Evolutionary conservation across 2,888 invertebrate species (phyloP).

Genomic region (Drosophila mulleri): DNA sequence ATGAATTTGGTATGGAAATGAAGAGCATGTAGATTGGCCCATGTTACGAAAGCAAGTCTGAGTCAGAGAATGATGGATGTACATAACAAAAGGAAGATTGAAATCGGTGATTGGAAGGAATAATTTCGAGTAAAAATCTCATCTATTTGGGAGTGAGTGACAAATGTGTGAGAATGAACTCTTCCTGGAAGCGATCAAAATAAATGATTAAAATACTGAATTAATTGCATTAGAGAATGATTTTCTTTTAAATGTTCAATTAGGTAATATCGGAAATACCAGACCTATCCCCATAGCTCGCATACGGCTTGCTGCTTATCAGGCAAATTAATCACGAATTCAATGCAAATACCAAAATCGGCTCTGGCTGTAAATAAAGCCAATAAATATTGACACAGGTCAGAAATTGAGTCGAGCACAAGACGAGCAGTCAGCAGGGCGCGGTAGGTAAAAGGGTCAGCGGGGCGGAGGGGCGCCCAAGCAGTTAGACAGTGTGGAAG

Average conservation of each 20-base stretch:
- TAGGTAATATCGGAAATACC: conserved; percentile 25
- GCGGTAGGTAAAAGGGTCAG: not conserved
- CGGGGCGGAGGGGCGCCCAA: not conserved
- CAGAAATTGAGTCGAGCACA: conserved; percentile 42
- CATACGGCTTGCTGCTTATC: conserved; percentile 53
- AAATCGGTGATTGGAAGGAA: conserved; percentile 1
- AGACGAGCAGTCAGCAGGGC: not conserved
- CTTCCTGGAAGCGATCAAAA: not conserved
- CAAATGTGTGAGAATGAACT: not conserved
- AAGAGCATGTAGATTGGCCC: conserved; percentile 3
- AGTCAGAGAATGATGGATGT: conserved; percentile 17
- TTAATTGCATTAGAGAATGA: not conserved
- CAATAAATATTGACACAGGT: conserved; percentile 80
- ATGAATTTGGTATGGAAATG: conserved; percentile 36
- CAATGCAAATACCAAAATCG: conserved; percentile 69
- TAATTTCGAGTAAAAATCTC: not conserved
- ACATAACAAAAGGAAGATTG: not conserved
- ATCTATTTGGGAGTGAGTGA: not conserved
- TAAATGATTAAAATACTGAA: not conserved
- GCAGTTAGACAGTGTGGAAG: conserved; percentile 3
- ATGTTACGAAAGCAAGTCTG: not conserved
- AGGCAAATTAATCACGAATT: conserved; percentile 69
- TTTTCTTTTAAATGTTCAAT: not conserved
- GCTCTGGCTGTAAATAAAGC: conserved; percentile 69
- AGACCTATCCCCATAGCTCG: conserved; percentile 4